These are phyloP conservation scores for Chaitophorus viminalis DNA, from an alignment of 2,888 invertebrate species.

Conservation along the genomic window DNA sequence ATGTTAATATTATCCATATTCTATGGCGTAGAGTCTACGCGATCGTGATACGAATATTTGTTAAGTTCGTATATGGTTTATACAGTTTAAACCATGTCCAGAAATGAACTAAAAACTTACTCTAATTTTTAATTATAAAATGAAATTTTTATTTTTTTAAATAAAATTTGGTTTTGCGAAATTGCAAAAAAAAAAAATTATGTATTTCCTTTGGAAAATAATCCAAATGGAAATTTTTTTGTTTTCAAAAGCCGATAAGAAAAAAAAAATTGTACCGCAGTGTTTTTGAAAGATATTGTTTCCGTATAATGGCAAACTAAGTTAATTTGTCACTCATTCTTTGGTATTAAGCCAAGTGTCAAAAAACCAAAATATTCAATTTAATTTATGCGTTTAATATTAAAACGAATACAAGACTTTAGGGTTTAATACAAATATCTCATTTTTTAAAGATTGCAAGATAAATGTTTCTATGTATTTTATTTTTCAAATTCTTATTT, in stretches of 20 bases:
- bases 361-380: neutral
- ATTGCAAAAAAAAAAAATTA: too few species aligned
- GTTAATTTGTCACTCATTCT: slow-evolving; percentile 45
- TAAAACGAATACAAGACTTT: neutral
- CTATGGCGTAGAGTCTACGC: neutral
- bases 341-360: neutral
- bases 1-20: slow-evolving; percentile 10
- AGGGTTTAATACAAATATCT: neutral
- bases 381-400: neutral
- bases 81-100: neutral
- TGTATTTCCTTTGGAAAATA: neutral
- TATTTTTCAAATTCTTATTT: neutral
- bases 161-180: neutral
- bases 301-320: slow-evolving; percentile 31
- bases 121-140: neutral
- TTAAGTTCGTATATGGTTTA: neutral
- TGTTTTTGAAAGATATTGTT: slow-evolving; percentile 31
- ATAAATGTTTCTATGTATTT: neutral
- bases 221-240: neutral
- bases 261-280: neutral
- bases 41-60: neutral
- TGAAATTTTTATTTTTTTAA: neutral
- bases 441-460: neutral
- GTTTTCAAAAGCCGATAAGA: slow-evolving; percentile 13
- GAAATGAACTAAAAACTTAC: neutral